These are phyloP conservation scores for Aleiodes alternator DNA, from an alignment of 2,888 invertebrate genomes.

Conservation along the genomic window DNA sequence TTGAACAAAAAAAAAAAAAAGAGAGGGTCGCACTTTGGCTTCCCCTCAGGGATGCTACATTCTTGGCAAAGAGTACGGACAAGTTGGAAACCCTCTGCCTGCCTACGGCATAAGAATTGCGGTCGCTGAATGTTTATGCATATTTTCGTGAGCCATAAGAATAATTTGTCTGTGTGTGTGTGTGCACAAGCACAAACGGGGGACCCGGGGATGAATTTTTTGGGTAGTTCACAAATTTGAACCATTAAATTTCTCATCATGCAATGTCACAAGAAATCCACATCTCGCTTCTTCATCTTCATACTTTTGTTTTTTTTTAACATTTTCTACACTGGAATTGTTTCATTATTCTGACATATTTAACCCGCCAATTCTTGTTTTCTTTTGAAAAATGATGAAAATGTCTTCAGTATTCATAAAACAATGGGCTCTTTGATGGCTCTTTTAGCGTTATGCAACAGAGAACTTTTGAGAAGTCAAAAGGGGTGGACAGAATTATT, in stretches of 20 bases:
- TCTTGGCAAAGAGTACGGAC: slow-evolving; percentile 62
- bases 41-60: slow-evolving; percentile 62
- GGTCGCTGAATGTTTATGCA: slow-evolving; percentile 64
- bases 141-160: slow-evolving; percentile 53
- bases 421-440: slow-evolving; percentile 33
- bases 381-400: not conserved
- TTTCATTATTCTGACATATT: slow-evolving; percentile 9
- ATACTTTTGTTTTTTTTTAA: not conserved
- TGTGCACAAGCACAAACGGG: not conserved
- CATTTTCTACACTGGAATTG: no score
- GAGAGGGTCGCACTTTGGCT: slow-evolving; percentile 18
- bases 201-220: not conserved
- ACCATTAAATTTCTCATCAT: slow-evolving; percentile 54
- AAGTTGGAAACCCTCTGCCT: slow-evolving; percentile 56
- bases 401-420: slow-evolving; percentile 16
- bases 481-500: slow-evolving; percentile 57
- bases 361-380: not conserved
- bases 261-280: slow-evolving; percentile 55
- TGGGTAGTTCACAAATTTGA: slow-evolving; percentile 15
- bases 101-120: slow-evolving; percentile 63
- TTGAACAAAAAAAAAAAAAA: not conserved
- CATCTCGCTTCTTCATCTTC: not conserved
- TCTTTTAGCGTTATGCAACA: slow-evolving; percentile 24
- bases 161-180: not conserved
- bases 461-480: slow-evolving; percentile 22